Base-by-base conservation (phyloP, 2,888 invertebrate species). In the Andricus curvator region DNA sequence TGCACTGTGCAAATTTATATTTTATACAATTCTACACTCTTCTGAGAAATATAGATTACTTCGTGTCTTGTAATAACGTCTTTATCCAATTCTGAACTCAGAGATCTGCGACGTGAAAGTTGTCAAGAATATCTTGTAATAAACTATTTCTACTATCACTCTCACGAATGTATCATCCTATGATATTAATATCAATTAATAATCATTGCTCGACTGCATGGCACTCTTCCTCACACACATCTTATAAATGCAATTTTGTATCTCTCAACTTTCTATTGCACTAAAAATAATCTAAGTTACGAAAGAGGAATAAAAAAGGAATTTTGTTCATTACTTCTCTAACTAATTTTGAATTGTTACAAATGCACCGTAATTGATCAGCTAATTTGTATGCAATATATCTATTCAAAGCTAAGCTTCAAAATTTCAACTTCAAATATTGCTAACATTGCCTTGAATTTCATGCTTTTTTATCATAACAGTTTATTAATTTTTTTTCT, bases 31-130 rank as follows among this genome's bases (percentile, higher is more conserved):
- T 33, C n/a, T n/a, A 56, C 74, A 74, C 56, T 51, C 48, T 70
- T 15, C n/a, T 60, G 56, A 74, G 74, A 9, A 74, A 74, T 74
- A 74, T 74, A 48, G 44, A n/a, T 33, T 51, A 56, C 37, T 56
- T 74, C 74, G 37, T 74, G 33, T 56, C 74, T 74, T 74, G n/a
- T 56, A 51, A 70, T 20, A 56, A 37, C 51, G 33, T 74, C 56
- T 74, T 74, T 15, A 74, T 25, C 22, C 15, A 74, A 56, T 64
- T 64, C 25, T 64, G 64, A 20, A 74, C 56, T 74, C 33, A 74
- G 17, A 74, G 60, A 74, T 74, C 74, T 74, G 74, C 74, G 74
- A 74, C n/a, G 37, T 74, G 74, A 74, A 74, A 74, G n/a, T 70
- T 70, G 48, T 20, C 20, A 74, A 51, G n/a, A 74, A n/a, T 17